phyloP scores from a whole-genome alignment of 2,797 vertebrate species.

The Tokudaia muenninki region DNA sequence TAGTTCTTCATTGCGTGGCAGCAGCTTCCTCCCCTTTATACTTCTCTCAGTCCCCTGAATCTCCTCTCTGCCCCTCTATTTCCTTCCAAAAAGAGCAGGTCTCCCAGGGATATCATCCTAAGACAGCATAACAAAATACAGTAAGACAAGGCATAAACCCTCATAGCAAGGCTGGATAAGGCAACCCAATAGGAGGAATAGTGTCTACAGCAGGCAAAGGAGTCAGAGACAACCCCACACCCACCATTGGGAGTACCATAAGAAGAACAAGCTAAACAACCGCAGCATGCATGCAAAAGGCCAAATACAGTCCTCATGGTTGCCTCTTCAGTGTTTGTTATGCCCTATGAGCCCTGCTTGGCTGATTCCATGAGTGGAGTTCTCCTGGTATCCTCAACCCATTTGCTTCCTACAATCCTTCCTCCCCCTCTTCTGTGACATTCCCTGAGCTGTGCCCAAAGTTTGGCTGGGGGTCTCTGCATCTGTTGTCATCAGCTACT shows the following conservation, averaged over 20 bases:
- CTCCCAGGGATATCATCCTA: not conserved
- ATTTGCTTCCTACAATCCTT: not conserved
- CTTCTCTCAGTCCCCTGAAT: not conserved
- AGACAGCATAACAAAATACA: not conserved
- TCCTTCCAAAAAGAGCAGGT: not conserved
- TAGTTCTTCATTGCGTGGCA: not conserved
- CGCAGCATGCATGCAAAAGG: not conserved
- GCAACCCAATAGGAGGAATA: not conserved
- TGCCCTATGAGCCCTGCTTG: not conserved
- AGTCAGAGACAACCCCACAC: not conserved
- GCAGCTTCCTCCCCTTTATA: not conserved
- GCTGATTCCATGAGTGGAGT: not conserved
- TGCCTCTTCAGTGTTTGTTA: not conserved
- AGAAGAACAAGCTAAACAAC: not conserved
- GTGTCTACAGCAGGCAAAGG: not conserved
- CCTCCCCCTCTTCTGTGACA: not conserved
- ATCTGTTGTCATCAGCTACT: not conserved
- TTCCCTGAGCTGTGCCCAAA: not conserved
- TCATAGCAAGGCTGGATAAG: not conserved
- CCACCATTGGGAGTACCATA: not conserved
- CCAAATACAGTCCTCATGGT: not conserved
- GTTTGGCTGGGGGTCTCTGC: not conserved
- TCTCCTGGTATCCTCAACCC: not conserved
- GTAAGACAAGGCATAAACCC: not conserved
- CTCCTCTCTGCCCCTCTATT: not conserved